phyloP scores from a whole-genome alignment of 1,140 invertebrate genomes.

The Chrysoperla carnea region DNA sequence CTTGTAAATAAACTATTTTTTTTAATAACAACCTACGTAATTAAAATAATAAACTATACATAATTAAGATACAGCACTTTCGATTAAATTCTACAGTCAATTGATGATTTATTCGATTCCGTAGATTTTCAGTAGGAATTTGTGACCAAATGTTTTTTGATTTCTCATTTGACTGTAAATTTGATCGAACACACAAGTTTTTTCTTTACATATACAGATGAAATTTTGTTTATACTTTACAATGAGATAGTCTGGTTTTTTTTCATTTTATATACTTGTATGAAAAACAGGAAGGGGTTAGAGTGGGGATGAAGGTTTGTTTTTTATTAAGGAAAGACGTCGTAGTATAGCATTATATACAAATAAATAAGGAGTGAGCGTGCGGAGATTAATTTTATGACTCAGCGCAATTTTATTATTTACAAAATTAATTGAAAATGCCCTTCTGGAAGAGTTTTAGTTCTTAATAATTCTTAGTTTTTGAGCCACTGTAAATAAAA shows the following conservation, averaged over 20 bases:
- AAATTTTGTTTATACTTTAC: neutral
- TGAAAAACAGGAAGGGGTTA: neutral
- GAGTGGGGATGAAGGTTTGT: neutral
- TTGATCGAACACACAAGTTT: neutral
- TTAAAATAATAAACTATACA: neutral
- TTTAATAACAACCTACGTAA: too few relatives aligned
- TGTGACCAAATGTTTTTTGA: neutral
- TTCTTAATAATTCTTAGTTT: neutral
- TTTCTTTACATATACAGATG: neutral
- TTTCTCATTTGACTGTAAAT: neutral
- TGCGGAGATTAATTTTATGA: too few relatives aligned
- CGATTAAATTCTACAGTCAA: neutral
- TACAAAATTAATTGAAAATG: neutral
- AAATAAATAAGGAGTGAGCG: neutral
- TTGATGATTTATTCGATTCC: neutral
- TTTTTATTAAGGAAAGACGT: neutral
- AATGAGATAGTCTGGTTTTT: neutral
- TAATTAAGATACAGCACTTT: neutral
- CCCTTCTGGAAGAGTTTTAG: neutral
- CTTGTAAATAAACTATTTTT: too few relatives aligned
- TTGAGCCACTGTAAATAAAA: neutral
- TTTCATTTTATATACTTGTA: neutral
- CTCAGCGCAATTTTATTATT: neutral
- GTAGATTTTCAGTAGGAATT: neutral
- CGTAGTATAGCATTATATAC: neutral